Evolutionary conservation across 2,888 invertebrate genomes (phyloP).

Genomic region (Trichopria drosophilae): DNA sequence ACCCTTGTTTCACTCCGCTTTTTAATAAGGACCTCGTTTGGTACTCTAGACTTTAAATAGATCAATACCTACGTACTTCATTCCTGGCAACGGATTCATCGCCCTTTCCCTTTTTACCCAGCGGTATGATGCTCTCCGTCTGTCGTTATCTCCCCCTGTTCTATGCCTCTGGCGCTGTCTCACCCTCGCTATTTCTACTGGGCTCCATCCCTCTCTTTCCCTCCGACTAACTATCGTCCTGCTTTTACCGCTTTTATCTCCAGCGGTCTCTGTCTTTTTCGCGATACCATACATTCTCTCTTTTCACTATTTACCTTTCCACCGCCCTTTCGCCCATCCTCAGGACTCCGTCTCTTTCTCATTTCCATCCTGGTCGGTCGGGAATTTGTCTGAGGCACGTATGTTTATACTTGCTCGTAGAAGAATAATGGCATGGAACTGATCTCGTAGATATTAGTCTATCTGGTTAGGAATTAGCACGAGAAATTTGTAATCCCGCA

Average conservation of each 20-base stretch:
- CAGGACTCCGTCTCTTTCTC: no score
- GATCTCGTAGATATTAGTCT: no score
- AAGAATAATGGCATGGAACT: no score
- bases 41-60: conserved; percentile 59
- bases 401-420: no score
- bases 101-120: conserved; percentile 50
- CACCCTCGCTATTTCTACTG: no score
- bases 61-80: conserved; percentile 58
- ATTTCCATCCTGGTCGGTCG: no score
- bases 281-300: conserved; percentile 20
- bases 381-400: no score
- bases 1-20: conserved; percentile 58
- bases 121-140: conserved; percentile 54
- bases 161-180: conserved; percentile 14
- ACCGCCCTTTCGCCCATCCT: no score
- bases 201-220: conserved; percentile 29
- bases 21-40: conserved; percentile 60
- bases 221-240: conserved; percentile 16
- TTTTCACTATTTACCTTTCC: conserved; percentile 23
- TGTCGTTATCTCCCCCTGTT: conserved; percentile 31
- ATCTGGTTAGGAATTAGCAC: no score
- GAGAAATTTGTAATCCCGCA: no score
- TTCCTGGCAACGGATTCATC: conserved; percentile 58
- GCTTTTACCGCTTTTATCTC: conserved; percentile 22
- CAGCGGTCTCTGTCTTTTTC: conserved; percentile 24